Evolutionary conservation across 2,888 invertebrate species (phyloP).

Genomic region (Erebia aethiops): DNA sequence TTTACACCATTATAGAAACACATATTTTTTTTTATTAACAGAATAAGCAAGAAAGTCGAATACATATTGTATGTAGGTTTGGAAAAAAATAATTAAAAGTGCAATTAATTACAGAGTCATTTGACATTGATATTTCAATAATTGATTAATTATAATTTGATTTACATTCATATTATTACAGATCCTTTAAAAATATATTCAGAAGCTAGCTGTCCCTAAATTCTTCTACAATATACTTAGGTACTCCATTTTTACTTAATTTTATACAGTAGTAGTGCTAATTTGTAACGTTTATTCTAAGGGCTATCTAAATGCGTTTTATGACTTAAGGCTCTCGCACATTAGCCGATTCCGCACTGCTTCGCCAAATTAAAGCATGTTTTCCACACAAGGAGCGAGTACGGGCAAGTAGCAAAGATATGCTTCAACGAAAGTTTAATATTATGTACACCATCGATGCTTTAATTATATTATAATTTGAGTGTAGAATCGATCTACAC

Average conservation of each 20-base stretch:
- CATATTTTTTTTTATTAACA: not conserved
- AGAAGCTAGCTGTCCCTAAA: constrained; percentile 4
- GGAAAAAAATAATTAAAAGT: not conserved
- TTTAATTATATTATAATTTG: no score
- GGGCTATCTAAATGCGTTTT: constrained; percentile 22
- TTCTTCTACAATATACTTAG: constrained; percentile 3
- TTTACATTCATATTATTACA: not conserved
- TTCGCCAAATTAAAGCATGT: not conserved
- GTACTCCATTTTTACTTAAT: constrained; percentile 12
- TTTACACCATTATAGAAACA: not conserved
- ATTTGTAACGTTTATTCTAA: constrained; percentile 20
- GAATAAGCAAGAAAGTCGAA: not conserved
- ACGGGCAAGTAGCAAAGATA: not conserved
- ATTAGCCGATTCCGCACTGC: constrained; percentile 5
- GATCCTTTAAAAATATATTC: constrained; percentile 8
- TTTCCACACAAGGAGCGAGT: not conserved
- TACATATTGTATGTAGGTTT: constrained; percentile 1
- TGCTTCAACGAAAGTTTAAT: not conserved
- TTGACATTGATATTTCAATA: not conserved
- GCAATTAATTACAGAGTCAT: not conserved
- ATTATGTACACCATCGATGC: not conserved
- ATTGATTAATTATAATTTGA: not conserved
- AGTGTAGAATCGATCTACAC: not conserved
- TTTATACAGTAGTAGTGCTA: constrained; percentile 16
- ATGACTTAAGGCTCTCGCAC: constrained; percentile 16